Evolutionary conservation across 2,797 vertebrate species (phyloP).

Genomic region (Thaleichthys pacificus): DNA sequence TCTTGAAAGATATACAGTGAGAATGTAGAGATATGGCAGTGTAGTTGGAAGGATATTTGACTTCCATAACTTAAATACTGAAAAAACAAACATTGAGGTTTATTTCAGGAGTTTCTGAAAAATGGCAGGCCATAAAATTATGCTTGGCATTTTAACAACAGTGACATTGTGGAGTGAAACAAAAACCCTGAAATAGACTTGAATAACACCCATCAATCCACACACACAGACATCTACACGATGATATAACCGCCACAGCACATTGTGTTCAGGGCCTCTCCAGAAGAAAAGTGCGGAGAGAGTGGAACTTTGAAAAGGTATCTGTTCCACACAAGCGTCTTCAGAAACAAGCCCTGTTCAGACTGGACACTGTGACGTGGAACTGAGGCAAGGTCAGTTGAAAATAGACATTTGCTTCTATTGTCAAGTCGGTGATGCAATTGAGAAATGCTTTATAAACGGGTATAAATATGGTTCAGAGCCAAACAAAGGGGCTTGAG

Average conservation of each 20-base stretch:
- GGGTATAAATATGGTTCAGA: slow-evolving; percentile 1
- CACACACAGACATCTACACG: slow-evolving; percentile 19
- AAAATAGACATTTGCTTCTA: neutral
- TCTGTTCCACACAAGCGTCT: neutral
- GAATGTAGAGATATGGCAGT: slow-evolving; percentile 34
- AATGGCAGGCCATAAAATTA: slow-evolving; percentile 18
- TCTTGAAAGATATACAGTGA: slow-evolving; percentile 20
- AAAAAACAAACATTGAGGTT: slow-evolving; percentile 2
- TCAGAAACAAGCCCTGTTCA: no score
- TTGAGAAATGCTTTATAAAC: neutral
- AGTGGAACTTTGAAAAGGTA: no score
- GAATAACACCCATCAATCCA: slow-evolving; percentile 13
- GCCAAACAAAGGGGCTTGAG: slow-evolving; percentile 37
- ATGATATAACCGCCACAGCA: slow-evolving; percentile 12
- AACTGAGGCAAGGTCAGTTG: neutral
- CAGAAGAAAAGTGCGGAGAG: no score
- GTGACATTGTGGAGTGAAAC: neutral
- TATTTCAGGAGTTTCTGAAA: slow-evolving; percentile 14
- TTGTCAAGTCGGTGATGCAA: neutral
- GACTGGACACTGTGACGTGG: neutral
- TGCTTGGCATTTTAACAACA: slow-evolving; percentile 1
- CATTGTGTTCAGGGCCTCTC: neutral
- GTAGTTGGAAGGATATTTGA: slow-evolving; percentile 27
- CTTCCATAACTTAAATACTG: slow-evolving; percentile 4
- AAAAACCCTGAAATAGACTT: slow-evolving; percentile 14